phyloP scores from a whole-genome alignment of 37 sponge, comb jelly and placozoan genomes.

The Agelas oroides region DNA sequence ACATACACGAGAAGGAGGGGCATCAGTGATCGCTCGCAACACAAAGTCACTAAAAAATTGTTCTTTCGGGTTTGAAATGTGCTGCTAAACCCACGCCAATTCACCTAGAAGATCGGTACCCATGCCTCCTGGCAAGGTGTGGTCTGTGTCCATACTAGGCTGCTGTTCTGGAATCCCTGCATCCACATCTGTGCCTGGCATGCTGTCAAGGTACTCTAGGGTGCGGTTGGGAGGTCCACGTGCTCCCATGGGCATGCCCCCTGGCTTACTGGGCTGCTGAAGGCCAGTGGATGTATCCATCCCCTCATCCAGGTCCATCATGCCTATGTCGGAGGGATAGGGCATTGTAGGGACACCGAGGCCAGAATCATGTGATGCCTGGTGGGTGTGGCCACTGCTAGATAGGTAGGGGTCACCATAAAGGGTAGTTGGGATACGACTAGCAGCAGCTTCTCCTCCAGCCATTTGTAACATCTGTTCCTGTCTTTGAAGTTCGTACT shows the following conservation, averaged over 20 bases:
- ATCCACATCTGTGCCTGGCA: constrained; percentile 28
- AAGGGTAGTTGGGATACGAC: constrained; percentile 38
- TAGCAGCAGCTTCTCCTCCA: neutral
- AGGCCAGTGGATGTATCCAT: constrained; percentile 40
- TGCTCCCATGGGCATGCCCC: constrained; percentile 7
- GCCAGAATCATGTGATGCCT: constrained; percentile 71
- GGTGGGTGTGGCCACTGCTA: constrained; percentile 55
- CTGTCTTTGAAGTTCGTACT: constrained; percentile 24
- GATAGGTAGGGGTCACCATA: constrained; percentile 69
- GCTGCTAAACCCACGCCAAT: too few species aligned
- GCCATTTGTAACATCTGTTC: constrained; percentile 29
- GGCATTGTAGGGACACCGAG: constrained; percentile 53
- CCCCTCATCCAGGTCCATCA: constrained; percentile 32
- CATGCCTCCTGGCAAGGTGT: constrained; percentile 27
- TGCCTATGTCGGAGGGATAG: constrained; percentile 36
- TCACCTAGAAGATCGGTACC: neutral
- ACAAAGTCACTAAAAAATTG: too few species aligned
- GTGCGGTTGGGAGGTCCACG: constrained; percentile 22
- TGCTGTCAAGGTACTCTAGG: constrained; percentile 13
- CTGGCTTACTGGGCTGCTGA: constrained; percentile 1
- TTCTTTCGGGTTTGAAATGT: too few species aligned
- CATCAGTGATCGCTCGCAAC: too few species aligned
- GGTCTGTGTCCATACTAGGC: neutral
- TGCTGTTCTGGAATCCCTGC: neutral
- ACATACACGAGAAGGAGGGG: too few species aligned